Percentiles rank a stretch among this genome's conserved stretches.
Evolutionary conservation across 2,888 invertebrate species (phyloP).

Genomic region (Pristionchus arcanus): DNA sequence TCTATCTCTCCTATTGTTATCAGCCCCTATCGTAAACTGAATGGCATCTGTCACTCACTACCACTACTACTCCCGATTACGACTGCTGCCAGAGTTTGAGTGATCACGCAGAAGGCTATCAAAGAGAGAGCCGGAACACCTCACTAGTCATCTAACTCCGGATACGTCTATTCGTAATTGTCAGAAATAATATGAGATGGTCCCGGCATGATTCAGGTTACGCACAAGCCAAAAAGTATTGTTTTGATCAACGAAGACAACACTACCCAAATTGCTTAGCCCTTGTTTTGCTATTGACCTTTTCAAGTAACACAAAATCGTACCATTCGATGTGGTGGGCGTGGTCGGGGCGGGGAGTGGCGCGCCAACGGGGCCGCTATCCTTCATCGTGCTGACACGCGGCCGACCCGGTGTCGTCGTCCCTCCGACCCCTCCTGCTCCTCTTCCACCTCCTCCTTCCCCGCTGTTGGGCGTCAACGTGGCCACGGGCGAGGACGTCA

Average conservation of each 20-base stretch:
- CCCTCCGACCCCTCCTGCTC: not conserved
- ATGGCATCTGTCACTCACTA: not conserved
- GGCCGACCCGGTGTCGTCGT: constrained; percentile 27
- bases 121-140: not conserved
- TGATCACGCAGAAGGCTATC: not conserved
- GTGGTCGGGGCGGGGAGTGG: not conserved
- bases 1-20: not conserved
- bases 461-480: constrained; percentile 40
- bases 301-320: not conserved
- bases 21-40: not conserved
- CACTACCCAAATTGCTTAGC: too few species aligned
- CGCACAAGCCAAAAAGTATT: not conserved
- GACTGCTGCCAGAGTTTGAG: not conserved
- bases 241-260: too few species aligned
- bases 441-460: not conserved
- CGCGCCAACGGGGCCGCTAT: not conserved
- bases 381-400: constrained; percentile 22
- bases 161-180: not conserved
- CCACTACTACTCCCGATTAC: not conserved
- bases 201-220: not conserved
- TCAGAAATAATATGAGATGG: not conserved
- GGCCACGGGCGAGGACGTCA: not conserved
- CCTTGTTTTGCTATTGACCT: too few species aligned
- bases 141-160: not conserved
- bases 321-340: not conserved